phyloP scores from a whole-genome alignment of 2,888 invertebrate species.

The Leucophenga maculata region DNA sequence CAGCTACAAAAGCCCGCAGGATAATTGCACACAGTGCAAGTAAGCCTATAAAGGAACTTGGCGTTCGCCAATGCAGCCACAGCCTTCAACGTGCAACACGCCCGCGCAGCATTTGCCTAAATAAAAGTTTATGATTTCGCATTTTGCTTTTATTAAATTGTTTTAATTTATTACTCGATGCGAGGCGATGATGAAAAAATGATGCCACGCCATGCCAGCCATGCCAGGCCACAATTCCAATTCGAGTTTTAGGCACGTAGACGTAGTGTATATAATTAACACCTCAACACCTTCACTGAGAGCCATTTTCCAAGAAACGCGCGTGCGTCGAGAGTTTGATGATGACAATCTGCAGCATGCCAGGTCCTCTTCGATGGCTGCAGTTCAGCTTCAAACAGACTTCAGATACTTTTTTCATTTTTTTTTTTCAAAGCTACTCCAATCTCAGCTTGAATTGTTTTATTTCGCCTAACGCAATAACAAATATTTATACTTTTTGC shows the following conservation, averaged over 20 bases:
- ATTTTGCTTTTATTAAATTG: slow-evolving; percentile 1
- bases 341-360: not conserved
- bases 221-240: not conserved
- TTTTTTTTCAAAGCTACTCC: not conserved
- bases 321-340: not conserved
- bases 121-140: slow-evolving; percentile 2
- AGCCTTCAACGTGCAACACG: not conserved
- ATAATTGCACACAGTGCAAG: not conserved
- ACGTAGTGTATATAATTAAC: not conserved
- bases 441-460: not conserved
- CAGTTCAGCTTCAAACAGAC: not conserved
- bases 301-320: not conserved
- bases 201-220: not conserved
- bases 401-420: not conserved
- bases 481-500: slow-evolving; percentile 71
- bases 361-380: too few relatives aligned
- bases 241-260: slow-evolving; percentile 3
- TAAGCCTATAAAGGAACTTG: not conserved
- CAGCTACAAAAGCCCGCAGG: not conserved
- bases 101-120: slow-evolving; percentile 31
- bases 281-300: slow-evolving; percentile 14
- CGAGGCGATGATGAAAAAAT: not conserved
- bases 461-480: slow-evolving; percentile 60
- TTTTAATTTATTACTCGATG: not conserved
- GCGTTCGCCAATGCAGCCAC: not conserved